A percentile compares a stretch with the other conserved stretches of the same genome.
Conservation (phyloP, 2,113 vertebrate species). For the Pollimyrus isidori region DNA sequence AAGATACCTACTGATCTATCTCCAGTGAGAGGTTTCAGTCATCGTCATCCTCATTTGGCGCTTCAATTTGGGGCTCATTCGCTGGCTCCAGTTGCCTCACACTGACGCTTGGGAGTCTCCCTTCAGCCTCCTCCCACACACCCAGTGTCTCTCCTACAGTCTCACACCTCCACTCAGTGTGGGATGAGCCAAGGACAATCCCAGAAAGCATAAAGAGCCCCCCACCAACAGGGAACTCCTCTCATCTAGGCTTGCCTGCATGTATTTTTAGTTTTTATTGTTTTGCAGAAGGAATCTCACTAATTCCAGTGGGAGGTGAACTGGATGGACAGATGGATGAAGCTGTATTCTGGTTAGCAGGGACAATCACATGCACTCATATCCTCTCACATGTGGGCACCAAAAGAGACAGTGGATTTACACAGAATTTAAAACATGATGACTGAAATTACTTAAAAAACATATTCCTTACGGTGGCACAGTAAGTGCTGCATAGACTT, state of each 20-base stretch:
- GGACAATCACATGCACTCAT: neutral
- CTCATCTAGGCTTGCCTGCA: neutral
- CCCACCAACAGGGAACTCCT: neutral
- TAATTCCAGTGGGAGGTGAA: neutral
- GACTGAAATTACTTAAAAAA: neutral
- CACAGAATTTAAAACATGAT: neutral
- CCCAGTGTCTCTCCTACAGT: neutral
- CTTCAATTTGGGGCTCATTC: neutral
- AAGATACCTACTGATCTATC: conserved; percentile 39
- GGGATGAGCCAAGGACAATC: neutral
- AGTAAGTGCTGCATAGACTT: neutral
- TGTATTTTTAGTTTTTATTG: neutral
- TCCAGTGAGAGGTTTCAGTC: conserved; percentile 30
- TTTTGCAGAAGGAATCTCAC: neutral
- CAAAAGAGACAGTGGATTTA: neutral
- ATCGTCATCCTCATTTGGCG: conserved; percentile 3
- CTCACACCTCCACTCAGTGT: neutral
- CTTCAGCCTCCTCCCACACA: neutral
- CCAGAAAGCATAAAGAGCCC: neutral
- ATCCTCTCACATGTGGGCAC: neutral
- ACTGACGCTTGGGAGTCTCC: neutral
- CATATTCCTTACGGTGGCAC: neutral
- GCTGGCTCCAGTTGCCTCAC: neutral
- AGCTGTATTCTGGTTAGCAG: neutral
- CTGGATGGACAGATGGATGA: neutral